phyloP scores from a whole-genome alignment of 1,140 invertebrate genomes.

The Coptotermes formosanus region DNA sequence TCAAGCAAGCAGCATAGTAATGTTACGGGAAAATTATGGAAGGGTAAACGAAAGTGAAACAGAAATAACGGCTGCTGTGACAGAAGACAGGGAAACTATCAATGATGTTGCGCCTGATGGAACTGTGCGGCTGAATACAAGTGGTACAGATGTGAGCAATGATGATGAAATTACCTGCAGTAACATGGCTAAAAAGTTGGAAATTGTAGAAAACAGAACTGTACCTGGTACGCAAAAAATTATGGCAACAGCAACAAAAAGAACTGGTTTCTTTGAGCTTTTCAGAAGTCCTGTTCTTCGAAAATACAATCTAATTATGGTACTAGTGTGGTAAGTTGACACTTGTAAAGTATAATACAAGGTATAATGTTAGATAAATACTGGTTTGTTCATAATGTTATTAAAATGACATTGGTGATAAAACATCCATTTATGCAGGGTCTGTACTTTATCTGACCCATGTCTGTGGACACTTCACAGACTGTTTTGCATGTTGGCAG shows the following conservation, averaged over 20 bases:
- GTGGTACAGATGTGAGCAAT: background rate
- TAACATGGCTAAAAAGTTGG: background rate
- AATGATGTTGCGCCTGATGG: background rate
- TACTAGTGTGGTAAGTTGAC: slow-evolving; percentile 47
- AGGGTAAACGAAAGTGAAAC: background rate
- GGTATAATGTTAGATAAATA: too few species aligned
- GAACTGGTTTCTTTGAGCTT: slow-evolving; percentile 42
- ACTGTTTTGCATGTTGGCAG: too few species aligned
- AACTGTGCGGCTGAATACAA: background rate
- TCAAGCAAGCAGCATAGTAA: background rate
- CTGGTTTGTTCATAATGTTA: too few species aligned
- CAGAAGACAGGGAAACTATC: background rate
- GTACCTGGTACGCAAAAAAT: background rate
- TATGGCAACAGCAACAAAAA: background rate
- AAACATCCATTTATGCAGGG: too few species aligned
- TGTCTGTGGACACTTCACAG: too few species aligned
- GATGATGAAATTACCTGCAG: background rate
- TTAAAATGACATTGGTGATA: too few species aligned
- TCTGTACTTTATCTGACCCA: too few species aligned
- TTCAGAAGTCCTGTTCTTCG: slow-evolving; percentile 47
- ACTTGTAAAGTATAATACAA: too few species aligned
- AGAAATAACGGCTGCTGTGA: background rate
- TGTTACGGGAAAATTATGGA: background rate
- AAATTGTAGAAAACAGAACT: background rate
- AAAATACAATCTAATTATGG: slow-evolving; percentile 47